Evolutionary conservation across 2,113 vertebrate species (phyloP), one percentile per base, ranked within the genome.

Genomic region (Crotalus tigris): DNA sequence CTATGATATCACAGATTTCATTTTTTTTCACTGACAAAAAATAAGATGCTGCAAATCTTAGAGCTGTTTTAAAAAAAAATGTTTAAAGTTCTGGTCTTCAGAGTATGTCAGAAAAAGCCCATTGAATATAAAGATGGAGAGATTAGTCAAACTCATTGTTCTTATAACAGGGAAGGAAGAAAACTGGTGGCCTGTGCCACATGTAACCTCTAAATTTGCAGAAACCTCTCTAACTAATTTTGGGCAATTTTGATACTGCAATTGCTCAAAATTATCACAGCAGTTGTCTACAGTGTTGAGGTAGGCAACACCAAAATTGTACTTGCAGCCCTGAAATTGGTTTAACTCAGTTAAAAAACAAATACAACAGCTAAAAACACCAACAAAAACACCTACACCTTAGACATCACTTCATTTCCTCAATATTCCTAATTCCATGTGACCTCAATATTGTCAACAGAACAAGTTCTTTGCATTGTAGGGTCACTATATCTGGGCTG

Each of bases 11-110:
- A 54, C 2, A 39, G 46, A 49, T 49, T 49, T 49, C 46, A 49
- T 49, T 49, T 49, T 49, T 49, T 49, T 5, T 49, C 46, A 49
- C 6, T 92, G 1, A 87, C 24, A 85, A 91, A 81, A 92, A 87
- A 26, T 0, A 57, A 75, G 39, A 58, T 1, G 61, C 58, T 86
- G 85, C 10, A 26, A 49, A 86, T 87, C 54, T 61, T 26, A 1
- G 57, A 51, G 86, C 90, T 87, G 93, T 0, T 23, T 93, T 93
- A 90, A 29, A 91, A 87, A 87, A 91, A 87, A 7, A 59, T 8
- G 12, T 54, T n/a, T n/a, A 87, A 33, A 46, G 23, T 92, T 61
- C 49, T 92, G 7, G n/a, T 53, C 51, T 69, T 88, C 86, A 64
- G 29, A 87, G 9, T 54, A 69, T 53, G 5, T 19, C 17, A 5